phyloP scores from a whole-genome alignment of 2,888 invertebrate species.

The Standfussiana lucernea region DNA sequence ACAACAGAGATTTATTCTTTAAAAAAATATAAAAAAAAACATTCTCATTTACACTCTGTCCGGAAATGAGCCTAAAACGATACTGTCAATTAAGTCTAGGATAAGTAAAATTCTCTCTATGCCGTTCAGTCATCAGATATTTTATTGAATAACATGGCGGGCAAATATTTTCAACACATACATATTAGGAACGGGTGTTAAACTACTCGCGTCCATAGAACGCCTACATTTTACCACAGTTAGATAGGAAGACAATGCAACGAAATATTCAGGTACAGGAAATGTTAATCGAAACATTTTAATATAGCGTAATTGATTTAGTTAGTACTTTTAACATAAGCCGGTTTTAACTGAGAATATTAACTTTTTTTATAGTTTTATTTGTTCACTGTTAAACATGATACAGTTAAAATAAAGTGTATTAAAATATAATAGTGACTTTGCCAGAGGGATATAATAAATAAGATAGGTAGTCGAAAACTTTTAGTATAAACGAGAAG shows the following conservation, averaged over 20 bases:
- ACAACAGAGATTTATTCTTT: slow-evolving; percentile 60
- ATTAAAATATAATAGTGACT: slow-evolving; percentile 76
- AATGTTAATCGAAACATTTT: slow-evolving; percentile 75
- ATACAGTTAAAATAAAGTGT: slow-evolving; percentile 70
- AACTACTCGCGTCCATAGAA: slow-evolving; percentile 50
- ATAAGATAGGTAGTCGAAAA: slow-evolving; percentile 88
- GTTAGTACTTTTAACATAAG: slow-evolving; percentile 78
- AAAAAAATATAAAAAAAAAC: slow-evolving; percentile 22
- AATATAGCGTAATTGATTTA: slow-evolving; percentile 79
- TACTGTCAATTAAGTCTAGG: slow-evolving; percentile 81
- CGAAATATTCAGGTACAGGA: slow-evolving; percentile 82
- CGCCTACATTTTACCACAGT: slow-evolving; percentile 59
- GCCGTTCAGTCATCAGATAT: slow-evolving; percentile 35
- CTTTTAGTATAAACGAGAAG: slow-evolving; percentile 90
- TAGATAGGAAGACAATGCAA: slow-evolving; percentile 78
- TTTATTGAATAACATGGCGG: slow-evolving; percentile 44
- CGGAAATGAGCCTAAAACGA: slow-evolving; percentile 33
- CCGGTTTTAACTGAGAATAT: slow-evolving; percentile 73
- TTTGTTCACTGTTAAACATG: slow-evolving; percentile 75
- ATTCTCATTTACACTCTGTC: slow-evolving; percentile 40
- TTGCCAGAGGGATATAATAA: slow-evolving; percentile 89
- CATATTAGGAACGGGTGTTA: slow-evolving; percentile 53
- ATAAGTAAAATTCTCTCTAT: slow-evolving; percentile 71
- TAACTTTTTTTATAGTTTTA: slow-evolving; percentile 71
- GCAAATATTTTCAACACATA: slow-evolving; percentile 48